Evolutionary conservation across 2,888 invertebrate genomes (phyloP).

Genomic region (Sinopyrophorus schimmeli): DNA sequence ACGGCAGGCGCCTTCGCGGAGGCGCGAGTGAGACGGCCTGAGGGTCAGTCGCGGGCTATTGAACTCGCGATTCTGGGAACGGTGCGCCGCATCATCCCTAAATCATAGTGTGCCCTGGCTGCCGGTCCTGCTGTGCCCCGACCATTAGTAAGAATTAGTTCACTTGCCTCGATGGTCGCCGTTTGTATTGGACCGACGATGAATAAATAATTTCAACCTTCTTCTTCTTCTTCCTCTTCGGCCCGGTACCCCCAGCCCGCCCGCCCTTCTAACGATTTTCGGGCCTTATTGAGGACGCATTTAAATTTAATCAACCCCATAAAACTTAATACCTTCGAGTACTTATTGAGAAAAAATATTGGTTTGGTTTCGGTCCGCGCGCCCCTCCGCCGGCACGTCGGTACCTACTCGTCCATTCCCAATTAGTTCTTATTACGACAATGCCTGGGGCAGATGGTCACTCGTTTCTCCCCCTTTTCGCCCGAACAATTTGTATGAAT

Average conservation of each 20-base stretch:
- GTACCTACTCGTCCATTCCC: too few species aligned
- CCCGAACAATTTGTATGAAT: too few species aligned
- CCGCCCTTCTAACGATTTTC: conserved; percentile 21
- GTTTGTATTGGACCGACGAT: conserved; percentile 29
- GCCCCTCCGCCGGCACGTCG: too few species aligned
- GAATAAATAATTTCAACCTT: conserved; percentile 35
- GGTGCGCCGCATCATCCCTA: conserved; percentile 40
- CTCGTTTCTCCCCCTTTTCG: too few species aligned
- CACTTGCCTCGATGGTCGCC: conserved; percentile 35
- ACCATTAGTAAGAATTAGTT: conserved; percentile 42
- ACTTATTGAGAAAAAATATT: too few species aligned
- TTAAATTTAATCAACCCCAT: conserved; percentile 22
- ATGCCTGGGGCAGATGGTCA: too few species aligned
- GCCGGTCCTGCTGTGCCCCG: conserved; percentile 36
- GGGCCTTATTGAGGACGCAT: conserved; percentile 19
- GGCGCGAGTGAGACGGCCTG: conserved; percentile 54
- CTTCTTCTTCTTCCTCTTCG: conserved; percentile 28
- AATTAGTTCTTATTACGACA: too few species aligned
- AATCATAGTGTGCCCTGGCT: conserved; percentile 37
- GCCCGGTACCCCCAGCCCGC: too few species aligned
- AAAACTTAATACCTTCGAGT: conserved; percentile 3
- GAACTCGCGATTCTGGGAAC: conserved; percentile 51
- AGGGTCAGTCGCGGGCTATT: conserved; percentile 61
- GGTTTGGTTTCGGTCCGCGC: too few species aligned
- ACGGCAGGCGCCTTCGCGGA: conserved; percentile 56